phyloP scores from a whole-genome alignment of 1,140 invertebrate species.

The Heliconius melpomene region DNA sequence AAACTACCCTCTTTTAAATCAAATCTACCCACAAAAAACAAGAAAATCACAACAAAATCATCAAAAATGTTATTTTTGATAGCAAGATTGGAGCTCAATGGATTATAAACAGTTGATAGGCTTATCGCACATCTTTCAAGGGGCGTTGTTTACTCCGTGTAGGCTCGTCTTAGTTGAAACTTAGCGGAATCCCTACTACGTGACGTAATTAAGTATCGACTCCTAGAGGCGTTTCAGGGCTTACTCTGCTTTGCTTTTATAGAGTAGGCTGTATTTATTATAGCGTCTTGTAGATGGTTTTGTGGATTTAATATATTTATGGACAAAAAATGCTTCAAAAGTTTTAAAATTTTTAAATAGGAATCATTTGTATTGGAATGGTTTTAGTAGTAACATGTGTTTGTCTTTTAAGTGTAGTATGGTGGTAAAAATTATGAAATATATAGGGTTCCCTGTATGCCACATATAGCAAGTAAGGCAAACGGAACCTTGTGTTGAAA shows the following conservation, averaged over 20 bases:
- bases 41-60: background rate
- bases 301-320: background rate
- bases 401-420: too few relatives aligned
- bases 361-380: too few relatives aligned
- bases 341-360: too few relatives aligned
- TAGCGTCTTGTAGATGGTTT: background rate
- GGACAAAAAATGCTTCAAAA: background rate
- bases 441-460: too few relatives aligned
- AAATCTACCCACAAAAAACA: background rate
- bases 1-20: too few relatives aligned
- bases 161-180: constrained; percentile 70
- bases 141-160: constrained; percentile 41
- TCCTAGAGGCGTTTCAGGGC: constrained; percentile 50
- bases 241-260: constrained; percentile 47
- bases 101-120: constrained; percentile 31
- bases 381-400: too few relatives aligned
- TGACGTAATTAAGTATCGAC: constrained; percentile 68
- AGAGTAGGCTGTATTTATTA: constrained; percentile 32
- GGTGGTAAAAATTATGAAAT: too few relatives aligned
- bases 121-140: constrained; percentile 29
- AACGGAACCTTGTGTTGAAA: too few relatives aligned
- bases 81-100: constrained; percentile 4
- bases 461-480: too few relatives aligned
- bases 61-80: constrained; percentile 5
- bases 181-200: constrained; percentile 69